Evolutionary conservation across 1,140 invertebrate genomes (phyloP).

Genomic region (Drosophila teissieri): DNA sequence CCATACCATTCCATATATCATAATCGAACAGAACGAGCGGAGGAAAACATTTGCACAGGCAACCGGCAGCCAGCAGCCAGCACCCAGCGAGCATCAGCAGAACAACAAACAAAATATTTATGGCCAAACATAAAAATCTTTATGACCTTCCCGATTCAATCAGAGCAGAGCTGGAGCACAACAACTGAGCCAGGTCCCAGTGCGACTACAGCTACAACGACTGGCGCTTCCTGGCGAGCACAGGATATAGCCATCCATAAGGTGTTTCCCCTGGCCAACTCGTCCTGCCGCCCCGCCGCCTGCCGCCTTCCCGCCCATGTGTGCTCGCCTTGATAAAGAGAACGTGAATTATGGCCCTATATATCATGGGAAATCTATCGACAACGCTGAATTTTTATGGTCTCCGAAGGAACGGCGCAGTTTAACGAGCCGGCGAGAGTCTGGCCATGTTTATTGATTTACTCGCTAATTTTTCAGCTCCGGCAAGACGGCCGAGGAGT

Average conservation of each 20-base stretch:
- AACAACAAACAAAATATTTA: slow-evolving; percentile 52
- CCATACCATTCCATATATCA: slow-evolving; percentile 35
- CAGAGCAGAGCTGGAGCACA: slow-evolving; percentile 30
- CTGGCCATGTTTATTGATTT: slow-evolving; percentile 55
- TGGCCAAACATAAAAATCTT: slow-evolving; percentile 50
- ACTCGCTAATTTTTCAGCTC: slow-evolving; percentile 43
- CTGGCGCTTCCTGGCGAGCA: slow-evolving; percentile 43
- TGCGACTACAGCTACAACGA: slow-evolving; percentile 11
- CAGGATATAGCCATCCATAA: slow-evolving; percentile 54
- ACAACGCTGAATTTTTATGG: slow-evolving; percentile 53
- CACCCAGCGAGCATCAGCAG: slow-evolving; percentile 28
- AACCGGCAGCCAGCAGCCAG: neutral
- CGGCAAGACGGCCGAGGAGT: slow-evolving; percentile 17
- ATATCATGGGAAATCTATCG: slow-evolving; percentile 53
- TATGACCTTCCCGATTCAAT: slow-evolving; percentile 53
- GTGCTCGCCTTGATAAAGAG: slow-evolving; percentile 46
- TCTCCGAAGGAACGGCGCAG: slow-evolving; percentile 37
- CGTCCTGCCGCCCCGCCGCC: neutral
- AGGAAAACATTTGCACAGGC: slow-evolving; percentile 22
- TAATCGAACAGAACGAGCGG: slow-evolving; percentile 38
- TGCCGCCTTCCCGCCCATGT: slow-evolving; percentile 11
- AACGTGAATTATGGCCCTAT: slow-evolving; percentile 51
- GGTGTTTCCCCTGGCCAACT: slow-evolving; percentile 33
- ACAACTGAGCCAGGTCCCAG: slow-evolving; percentile 36
- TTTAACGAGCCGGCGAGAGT: slow-evolving; percentile 51